These are phyloP conservation scores for Nephrotoma guestfalica DNA, from an alignment of 2,888 invertebrate genomes.

Conservation along the genomic window DNA sequence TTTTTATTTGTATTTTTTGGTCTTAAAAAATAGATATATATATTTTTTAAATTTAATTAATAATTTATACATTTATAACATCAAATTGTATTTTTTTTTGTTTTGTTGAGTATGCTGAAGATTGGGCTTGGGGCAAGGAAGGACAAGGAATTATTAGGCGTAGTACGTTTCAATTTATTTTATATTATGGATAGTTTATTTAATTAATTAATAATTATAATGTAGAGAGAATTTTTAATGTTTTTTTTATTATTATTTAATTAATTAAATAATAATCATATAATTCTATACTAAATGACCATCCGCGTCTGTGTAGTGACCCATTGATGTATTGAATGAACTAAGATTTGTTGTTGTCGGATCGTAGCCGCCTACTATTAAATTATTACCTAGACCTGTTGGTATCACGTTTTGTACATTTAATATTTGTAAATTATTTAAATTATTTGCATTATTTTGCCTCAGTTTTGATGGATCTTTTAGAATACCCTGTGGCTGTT, in stretches of 20 bases:
- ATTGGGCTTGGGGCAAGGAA: neutral
- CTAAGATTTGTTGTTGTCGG: constrained; percentile 27
- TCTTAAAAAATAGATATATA: neutral
- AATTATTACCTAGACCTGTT: constrained; percentile 28
- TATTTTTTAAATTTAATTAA: neutral
- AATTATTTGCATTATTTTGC: constrained; percentile 36
- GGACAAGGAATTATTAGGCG: neutral
- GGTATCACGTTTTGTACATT: constrained; percentile 38
- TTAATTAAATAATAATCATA: constrained; percentile 1
- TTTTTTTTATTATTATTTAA: neutral
- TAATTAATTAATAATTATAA: neutral
- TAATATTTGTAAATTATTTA: constrained; percentile 37
- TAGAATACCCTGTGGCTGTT: constrained; percentile 46
- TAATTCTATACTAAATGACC: constrained; percentile 30
- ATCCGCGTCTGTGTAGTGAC: constrained; percentile 30
- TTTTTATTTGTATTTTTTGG: neutral
- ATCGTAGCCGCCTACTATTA: constrained; percentile 23
- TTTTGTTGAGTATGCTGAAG: neutral
- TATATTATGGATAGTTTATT: neutral
- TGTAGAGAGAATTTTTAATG: neutral
- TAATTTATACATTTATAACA: neutral
- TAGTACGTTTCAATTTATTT: neutral
- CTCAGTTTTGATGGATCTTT: constrained; percentile 39
- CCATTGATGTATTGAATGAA: constrained; percentile 29
- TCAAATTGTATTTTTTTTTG: neutral